phyloP scores from a whole-genome alignment of 2,888 invertebrate species.

The Bellardia pandia region DNA sequence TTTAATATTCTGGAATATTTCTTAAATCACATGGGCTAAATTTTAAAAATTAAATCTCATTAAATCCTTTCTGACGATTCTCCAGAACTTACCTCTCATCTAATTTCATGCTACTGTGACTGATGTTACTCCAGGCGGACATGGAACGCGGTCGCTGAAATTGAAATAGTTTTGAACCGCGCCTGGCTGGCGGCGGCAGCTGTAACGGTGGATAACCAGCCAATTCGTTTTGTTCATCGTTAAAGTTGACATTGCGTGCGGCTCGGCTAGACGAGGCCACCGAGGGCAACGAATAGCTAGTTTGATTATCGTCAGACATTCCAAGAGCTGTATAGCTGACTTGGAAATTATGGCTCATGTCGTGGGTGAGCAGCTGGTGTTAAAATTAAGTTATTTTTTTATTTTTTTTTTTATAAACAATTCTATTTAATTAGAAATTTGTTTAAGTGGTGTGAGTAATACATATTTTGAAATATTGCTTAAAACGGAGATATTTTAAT shows the following conservation, averaged over 20 bases:
- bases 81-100: conserved; percentile 83
- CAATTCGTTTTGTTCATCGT: conserved; percentile 79
- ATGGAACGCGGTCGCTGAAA: conserved; percentile 89
- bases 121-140: conserved; percentile 95
- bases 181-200: conserved; percentile 79
- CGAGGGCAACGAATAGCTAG: conserved; percentile 82
- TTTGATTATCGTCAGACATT: conserved; percentile 84
- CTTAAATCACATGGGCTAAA: too few relatives aligned
- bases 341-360: conserved; percentile 84
- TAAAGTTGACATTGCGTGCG: conserved; percentile 83
- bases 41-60: too few relatives aligned
- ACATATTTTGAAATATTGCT: too few relatives aligned
- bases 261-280: conserved; percentile 79
- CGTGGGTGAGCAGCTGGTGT: conserved; percentile 52
- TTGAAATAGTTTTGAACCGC: conserved; percentile 82
- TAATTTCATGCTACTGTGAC: conserved; percentile 92
- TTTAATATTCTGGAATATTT: too few relatives aligned
- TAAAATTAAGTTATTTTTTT: not conserved
- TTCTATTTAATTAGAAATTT: too few relatives aligned
- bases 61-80: not conserved
- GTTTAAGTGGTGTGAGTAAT: too few relatives aligned
- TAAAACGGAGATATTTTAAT: too few relatives aligned
- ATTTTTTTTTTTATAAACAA: not conserved
- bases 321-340: conserved; percentile 84
- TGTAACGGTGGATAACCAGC: conserved; percentile 79